Base-by-base conservation (phyloP, 1,140 invertebrate species). In the Vanessa atalanta region DNA sequence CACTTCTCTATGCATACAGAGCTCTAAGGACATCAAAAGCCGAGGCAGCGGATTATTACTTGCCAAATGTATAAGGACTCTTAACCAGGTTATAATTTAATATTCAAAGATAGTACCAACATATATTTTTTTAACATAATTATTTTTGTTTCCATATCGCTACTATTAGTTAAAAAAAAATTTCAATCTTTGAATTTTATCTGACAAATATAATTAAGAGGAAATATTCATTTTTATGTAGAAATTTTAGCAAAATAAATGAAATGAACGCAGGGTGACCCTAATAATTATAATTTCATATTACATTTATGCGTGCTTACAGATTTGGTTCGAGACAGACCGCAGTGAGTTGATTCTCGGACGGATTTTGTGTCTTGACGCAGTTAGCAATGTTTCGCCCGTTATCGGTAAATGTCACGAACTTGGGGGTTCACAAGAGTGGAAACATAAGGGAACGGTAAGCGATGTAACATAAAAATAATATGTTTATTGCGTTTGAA, bases 331-430 rank as follows among this genome's bases (percentile, higher is more conserved):
- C 79, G 96, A 98, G 89, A 98, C 97, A 0, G 96, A 96, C 70
- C 96, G 96, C 72, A 94, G 95, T 70, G 98, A 99, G 88, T 87
- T 99, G n/a, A 95, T 98, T 15, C 92, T 99, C 43, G 96, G 96
- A 2, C 95, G 97, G 77, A 93, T 97, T 26, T 89, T 98, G 1
- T 99, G 98, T 86, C 84, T 99, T 70, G 97, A 99, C 91, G 95
- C 96, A 4, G 93, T 91, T 3, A 88, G 84, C 55, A 92, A 83
- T 16, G 90, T 94, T 57, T 93, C 94, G 48, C 96, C 97, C 0
- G 93, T 95, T 61, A 90, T 99, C 11, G 95, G 95, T 70, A 99
- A 99, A 92, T 99, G 98, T 85, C 97, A 98, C 87, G 97, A 98
- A 88, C 96, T 97, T 94, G 96, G 97, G 16, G 97, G 96, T 1